Evolutionary conservation across 2,113 vertebrate genomes (phyloP).

Genomic region (Campylomormyrus numenius): DNA sequence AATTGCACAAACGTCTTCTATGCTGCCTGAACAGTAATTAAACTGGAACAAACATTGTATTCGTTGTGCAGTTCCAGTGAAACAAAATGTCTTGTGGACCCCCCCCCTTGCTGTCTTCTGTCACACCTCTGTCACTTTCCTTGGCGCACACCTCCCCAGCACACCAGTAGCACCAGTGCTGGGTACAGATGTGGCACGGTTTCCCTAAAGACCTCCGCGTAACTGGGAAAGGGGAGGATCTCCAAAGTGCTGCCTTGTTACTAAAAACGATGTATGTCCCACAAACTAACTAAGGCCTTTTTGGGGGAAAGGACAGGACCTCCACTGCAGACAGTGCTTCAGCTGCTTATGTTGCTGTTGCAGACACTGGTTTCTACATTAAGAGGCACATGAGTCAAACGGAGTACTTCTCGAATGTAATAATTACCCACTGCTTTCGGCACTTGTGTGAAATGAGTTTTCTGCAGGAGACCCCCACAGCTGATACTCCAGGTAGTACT

Average conservation of each 20-base stretch:
- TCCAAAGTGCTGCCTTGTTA: too few relatives aligned
- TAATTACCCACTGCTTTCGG: conserved; percentile 45
- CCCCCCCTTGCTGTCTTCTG: not conserved
- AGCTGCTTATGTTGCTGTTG: conserved; percentile 33
- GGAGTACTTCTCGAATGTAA: conserved; percentile 44
- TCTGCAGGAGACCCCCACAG: conserved; percentile 30
- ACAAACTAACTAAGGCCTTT: too few relatives aligned
- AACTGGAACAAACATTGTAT: not conserved
- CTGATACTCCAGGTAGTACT: conserved; percentile 24
- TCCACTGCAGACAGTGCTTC: conserved; percentile 38
- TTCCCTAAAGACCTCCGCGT: conserved; percentile 2
- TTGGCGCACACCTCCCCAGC: not conserved
- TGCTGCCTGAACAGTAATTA: not conserved
- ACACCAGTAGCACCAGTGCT: not conserved
- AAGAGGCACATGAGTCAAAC: conserved; percentile 30
- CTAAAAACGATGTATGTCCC: too few relatives aligned
- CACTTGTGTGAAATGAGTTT: conserved; percentile 40
- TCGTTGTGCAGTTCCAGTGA: not conserved
- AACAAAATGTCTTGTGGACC: not conserved
- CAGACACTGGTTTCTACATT: conserved; percentile 53
- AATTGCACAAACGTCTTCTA: too few relatives aligned
- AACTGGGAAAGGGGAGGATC: not conserved
- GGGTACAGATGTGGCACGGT: conserved; percentile 23
- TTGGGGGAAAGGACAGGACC: not conserved
- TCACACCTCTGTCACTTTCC: conserved; percentile 17